Evolutionary conservation across 2,113 vertebrate species (phyloP), one percentile per base, ranked within the genome.

Genomic region (Petromus typicus): DNA sequence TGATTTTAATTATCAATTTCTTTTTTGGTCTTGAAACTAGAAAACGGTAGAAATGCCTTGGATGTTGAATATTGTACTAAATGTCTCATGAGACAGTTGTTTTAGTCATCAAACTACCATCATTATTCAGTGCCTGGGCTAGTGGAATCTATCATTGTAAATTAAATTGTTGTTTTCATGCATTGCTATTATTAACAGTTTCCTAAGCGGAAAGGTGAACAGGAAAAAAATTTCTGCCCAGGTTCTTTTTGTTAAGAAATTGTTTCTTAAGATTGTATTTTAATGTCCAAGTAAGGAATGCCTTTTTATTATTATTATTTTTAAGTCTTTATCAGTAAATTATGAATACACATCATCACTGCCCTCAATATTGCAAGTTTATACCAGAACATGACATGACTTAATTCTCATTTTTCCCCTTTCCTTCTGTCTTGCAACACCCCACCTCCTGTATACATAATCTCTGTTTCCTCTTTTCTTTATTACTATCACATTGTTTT

Each of bases 1-100:
- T 82, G 81, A 94, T 91, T 91, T 94, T 92, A 71, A 87, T 73
- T 51, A 4, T 32, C 17, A 75, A 34, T 90, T 95, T 90, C 5
- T 40, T 81, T 71, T 89, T 81, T 93, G 57, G 11, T 34, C 13
- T 81, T 84, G 54, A 54, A 87, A 78, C n/a, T 61, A 10, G 66
- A 40, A 90, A 92, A 61, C 27, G 43, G 30, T 45, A 86, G 48
- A 95, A 82, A 64, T 69, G 7, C 51, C 59, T 86, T 82, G 45
- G 3, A 59, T 96, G 20, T 37, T 85, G 32, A 89, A 14, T 64
- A 51, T 9, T 6, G 34, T 66, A 64, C 37, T 89, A 80, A 86
- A 7, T 61, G 40, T 76, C 20, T 90, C 34, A 66, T 2, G 54
- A 83, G 34, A 71, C 6, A 57, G 57, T 40, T 84, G 43, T 2